These are phyloP conservation scores for Chondrosia reniformis DNA, from an alignment of 37 sponge, comb jelly and placozoan species.

Conservation along the genomic window DNA sequence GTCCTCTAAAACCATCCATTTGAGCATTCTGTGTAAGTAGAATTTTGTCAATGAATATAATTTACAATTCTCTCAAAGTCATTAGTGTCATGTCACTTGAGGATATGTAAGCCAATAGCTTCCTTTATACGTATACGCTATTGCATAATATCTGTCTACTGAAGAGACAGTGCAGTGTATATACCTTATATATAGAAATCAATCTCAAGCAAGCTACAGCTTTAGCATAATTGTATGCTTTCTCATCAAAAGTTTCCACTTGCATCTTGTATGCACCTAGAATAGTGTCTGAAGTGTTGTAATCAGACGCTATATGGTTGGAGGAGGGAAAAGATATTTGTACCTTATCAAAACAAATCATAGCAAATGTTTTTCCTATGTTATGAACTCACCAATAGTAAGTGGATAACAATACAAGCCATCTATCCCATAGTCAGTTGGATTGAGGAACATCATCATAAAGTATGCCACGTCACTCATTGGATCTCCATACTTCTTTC, in stretches of 20 bases:
- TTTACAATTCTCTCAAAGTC: too few relatives aligned
- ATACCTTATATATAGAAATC: not conserved
- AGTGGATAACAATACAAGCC: not conserved
- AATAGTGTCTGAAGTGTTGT: not conserved
- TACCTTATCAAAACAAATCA: not conserved
- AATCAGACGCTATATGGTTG: not conserved
- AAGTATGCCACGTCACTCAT: constrained; percentile 14
- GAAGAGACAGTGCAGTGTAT: not conserved
- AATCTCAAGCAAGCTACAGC: constrained; percentile 3
- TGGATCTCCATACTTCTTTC: constrained; percentile 1
- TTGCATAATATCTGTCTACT: too few relatives aligned
- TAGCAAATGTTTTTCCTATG: not conserved
- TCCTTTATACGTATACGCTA: not conserved
- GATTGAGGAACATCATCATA: constrained; percentile 1
- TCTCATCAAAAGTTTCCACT: not conserved
- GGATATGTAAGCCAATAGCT: not conserved
- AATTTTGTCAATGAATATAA: not conserved
- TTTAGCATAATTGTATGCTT: not conserved
- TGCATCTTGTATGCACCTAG: not conserved
- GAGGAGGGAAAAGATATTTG: not conserved
- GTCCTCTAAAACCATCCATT: not conserved
- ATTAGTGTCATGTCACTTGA: not conserved
- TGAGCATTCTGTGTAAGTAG: not conserved
- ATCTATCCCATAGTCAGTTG: not conserved
- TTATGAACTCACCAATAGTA: not conserved